Base-by-base conservation (phyloP, 2,888 invertebrate genomes). In the Apamea epomidion region DNA sequence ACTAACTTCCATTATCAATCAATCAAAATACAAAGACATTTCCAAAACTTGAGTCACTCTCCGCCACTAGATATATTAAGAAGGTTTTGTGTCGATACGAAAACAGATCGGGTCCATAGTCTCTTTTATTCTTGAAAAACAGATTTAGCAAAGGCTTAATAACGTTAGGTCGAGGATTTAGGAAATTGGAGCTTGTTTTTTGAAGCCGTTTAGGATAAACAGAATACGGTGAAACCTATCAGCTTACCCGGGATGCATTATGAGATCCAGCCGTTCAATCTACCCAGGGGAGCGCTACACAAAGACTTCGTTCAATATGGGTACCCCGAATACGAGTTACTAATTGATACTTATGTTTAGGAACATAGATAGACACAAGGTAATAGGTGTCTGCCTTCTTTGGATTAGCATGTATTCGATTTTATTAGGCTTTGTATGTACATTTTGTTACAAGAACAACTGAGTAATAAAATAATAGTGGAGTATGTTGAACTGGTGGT, bases 131-230 rank as follows among this genome's bases (percentile, higher is more conserved):
- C 71, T 62, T 69, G 32, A 54, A 76, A 69, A 83, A 83, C 62
- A 74, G 84, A 69, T 74, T 69, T 69, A 62, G 29, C 51, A 68
- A 78, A 78, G 72, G 74, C 70, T 76, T 76, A 71, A 76, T 48
- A 84, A 74, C 78, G 65, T 71, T 71, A 76, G 76, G 76, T 62
- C 32, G 71, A 80, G 87, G 76, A 70, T 85, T 87, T 65, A 80
- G 87, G 74, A 87, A 80, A 87, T 87, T 80, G 76, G 48, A 80
- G 65, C 48, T 68, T 79, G 80, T 87, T 87, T 87, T 85, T 70
- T 70, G 73, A 76, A 84, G 69, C 60, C 45, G 16, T 76, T 87
- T 87, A 65, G 51, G 54, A 84, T 76, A 85, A 78, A 85, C 72
- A 77, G 73, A 88, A 81, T 86, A 85, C 76, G 78, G 64, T 74